These are phyloP conservation scores for Oeneis ivallda DNA, from an alignment of 2,888 invertebrate species.

Conservation along the genomic window DNA sequence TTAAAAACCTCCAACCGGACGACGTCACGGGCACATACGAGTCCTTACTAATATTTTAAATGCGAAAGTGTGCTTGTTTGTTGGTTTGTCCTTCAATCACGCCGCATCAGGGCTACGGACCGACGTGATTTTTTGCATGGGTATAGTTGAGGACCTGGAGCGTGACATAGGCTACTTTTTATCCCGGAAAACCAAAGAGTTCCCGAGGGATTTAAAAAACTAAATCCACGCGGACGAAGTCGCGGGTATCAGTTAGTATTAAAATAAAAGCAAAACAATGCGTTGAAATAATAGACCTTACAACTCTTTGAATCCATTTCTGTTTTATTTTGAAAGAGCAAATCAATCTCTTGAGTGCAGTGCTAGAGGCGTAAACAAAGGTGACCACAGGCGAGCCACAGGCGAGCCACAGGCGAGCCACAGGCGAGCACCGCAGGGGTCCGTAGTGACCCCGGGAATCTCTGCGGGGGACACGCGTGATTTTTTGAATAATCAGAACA, in stretches of 20 bases:
- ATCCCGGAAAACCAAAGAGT: not conserved
- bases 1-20: no score
- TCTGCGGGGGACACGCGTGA: not conserved
- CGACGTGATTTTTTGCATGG: no score
- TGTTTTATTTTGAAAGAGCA: not conserved
- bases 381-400: slow-evolving; percentile 40
- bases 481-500: slow-evolving; percentile 11
- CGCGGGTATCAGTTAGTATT: not conserved
- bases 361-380: slow-evolving; percentile 17
- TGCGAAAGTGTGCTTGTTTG: no score
- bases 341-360: slow-evolving; percentile 13
- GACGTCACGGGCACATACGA: no score
- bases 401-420: slow-evolving; percentile 40
- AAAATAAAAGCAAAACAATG: not conserved
- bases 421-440: slow-evolving; percentile 33
- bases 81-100: no score
- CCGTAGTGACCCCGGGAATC: slow-evolving; percentile 23
- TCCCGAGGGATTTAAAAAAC: not conserved
- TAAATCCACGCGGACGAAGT: not conserved
- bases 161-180: no score
- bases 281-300: not conserved
- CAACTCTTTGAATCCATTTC: slow-evolving; percentile 1
- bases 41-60: no score
- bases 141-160: no score
- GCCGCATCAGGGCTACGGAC: no score